These are phyloP conservation scores for Zele albiditarsus DNA, from an alignment of 2,888 invertebrate genomes.

Conservation along the genomic window DNA sequence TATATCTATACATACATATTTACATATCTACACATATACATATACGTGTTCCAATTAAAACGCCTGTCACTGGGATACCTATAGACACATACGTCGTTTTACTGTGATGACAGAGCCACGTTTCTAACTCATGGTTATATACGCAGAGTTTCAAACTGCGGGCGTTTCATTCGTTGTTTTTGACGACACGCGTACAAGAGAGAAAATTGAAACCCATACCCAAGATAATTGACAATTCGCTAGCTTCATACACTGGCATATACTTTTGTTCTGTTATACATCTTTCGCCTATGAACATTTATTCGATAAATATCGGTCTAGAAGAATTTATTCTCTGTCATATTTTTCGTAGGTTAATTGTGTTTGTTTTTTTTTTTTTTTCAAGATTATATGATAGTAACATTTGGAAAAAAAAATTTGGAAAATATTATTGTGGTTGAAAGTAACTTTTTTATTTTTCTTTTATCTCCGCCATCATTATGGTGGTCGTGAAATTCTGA, in stretches of 20 bases:
- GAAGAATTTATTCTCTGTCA: too few species aligned
- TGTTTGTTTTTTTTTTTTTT: too few species aligned
- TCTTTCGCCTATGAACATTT: too few species aligned
- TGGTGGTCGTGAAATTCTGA: too few species aligned
- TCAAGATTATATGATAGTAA: too few species aligned
- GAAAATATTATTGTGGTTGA: too few species aligned
- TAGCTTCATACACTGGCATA: neutral
- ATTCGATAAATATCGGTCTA: too few species aligned
- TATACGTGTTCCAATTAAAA: constrained; percentile 40
- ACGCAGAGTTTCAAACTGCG: constrained; percentile 31
- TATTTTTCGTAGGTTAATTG: too few species aligned
- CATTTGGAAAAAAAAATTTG: too few species aligned
- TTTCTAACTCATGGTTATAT: constrained; percentile 31
- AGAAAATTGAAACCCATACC: constrained; percentile 18
- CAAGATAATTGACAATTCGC: neutral
- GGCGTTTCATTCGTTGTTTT: constrained; percentile 1
- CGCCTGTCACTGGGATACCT: constrained; percentile 3
- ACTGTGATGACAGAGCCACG: constrained; percentile 6
- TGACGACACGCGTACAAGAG: neutral
- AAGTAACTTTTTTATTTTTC: too few species aligned
- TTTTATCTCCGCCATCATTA: too few species aligned
- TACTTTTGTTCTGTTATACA: neutral
- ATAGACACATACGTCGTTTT: neutral
- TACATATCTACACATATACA: constrained; percentile 17
- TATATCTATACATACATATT: too few species aligned